These are phyloP conservation scores for Isaurus tuberculatus DNA, from an alignment of 92 coral and sea anemone species.

Conservation along the genomic window DNA sequence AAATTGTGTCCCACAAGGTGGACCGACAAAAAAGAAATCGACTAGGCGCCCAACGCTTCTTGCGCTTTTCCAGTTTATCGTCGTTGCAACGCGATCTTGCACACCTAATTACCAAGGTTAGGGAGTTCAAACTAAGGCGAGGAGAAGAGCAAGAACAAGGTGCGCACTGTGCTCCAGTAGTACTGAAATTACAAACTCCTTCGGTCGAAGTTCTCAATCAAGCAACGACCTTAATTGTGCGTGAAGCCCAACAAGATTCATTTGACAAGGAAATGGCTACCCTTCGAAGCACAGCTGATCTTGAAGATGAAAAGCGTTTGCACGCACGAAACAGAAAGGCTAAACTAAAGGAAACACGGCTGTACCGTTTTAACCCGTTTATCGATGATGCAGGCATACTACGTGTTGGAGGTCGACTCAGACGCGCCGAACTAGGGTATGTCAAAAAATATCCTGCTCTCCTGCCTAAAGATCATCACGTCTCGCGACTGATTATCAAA, in stretches of 20 bases:
- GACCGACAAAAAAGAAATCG: too few species aligned
- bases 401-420: not conserved
- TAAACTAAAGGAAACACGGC: constrained; percentile 13
- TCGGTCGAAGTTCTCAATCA: constrained; percentile 7
- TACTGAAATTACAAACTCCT: constrained; percentile 6
- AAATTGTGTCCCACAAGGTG: too few species aligned
- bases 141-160: too few species aligned
- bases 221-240: constrained; percentile 3
- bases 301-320: not conserved
- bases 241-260: constrained; percentile 16
- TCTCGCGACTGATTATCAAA: constrained; percentile 6
- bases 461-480: constrained; percentile 28
- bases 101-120: too few species aligned
- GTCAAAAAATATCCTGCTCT: constrained; percentile 45
- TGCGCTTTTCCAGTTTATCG: too few species aligned
- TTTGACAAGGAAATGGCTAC: constrained; percentile 10
- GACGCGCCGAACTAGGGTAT: constrained; percentile 23
- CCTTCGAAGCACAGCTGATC: constrained; percentile 3
- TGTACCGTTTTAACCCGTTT: constrained; percentile 30
- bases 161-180: too few species aligned
- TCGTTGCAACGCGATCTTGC: too few species aligned
- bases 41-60: too few species aligned
- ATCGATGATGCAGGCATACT: not conserved
- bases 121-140: too few species aligned
- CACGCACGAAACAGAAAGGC: constrained; percentile 2